Percentiles rank a stretch among this genome's conserved stretches.
These are phyloP conservation scores for Melanotaenia duboulayi DNA, from an alignment of 2,113 vertebrate genomes.

Conservation along the genomic window DNA sequence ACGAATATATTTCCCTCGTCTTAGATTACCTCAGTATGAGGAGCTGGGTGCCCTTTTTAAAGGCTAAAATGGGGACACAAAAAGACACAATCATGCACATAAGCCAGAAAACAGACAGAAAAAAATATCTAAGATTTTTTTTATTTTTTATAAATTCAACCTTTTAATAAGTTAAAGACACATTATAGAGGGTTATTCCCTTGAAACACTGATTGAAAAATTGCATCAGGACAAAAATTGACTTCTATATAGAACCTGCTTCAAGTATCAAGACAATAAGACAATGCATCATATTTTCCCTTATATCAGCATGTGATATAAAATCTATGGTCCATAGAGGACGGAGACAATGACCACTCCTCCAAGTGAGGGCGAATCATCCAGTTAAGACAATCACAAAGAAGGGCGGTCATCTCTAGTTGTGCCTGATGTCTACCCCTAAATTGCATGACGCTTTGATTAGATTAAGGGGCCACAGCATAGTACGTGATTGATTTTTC, in stretches of 20 bases:
- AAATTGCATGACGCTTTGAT: conserved; percentile 59
- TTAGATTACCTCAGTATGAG: neutral
- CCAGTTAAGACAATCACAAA: conserved; percentile 59
- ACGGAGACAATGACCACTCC: conserved; percentile 16
- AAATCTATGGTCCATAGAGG: conserved; percentile 9
- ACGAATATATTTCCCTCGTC: too few relatives aligned
- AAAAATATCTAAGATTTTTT: neutral
- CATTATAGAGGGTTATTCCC: neutral
- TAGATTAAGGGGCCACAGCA: conserved; percentile 57
- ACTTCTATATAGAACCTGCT: neutral
- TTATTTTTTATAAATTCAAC: neutral
- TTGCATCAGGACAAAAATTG: neutral
- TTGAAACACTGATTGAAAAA: neutral
- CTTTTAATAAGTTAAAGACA: neutral
- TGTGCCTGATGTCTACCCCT: conserved; percentile 40
- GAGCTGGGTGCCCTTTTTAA: neutral
- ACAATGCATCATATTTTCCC: conserved; percentile 6
- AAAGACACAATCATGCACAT: neutral
- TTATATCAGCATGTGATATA: conserved; percentile 5
- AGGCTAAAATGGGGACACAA: neutral
- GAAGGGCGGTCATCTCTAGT: conserved; percentile 39
- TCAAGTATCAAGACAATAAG: conserved; percentile 1
- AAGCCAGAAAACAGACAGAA: neutral
- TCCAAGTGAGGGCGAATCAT: conserved; percentile 40
- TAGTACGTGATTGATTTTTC: conserved; percentile 45